These are phyloP conservation scores for Turritopsis rubra DNA, from an alignment of 30 jellyfish, hydroid and myxozoan genomes.

Conservation along the genomic window DNA sequence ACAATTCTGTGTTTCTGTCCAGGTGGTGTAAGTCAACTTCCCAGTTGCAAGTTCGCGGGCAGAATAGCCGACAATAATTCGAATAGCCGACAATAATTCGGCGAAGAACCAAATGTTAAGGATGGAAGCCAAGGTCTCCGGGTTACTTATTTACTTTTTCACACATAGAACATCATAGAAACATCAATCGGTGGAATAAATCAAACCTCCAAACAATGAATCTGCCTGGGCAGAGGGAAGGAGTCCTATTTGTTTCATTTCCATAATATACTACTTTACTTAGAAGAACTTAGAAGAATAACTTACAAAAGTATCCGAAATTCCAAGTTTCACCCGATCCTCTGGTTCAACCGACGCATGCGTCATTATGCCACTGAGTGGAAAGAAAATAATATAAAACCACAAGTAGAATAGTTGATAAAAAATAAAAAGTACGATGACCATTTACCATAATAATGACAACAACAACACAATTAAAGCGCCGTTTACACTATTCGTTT, in stretches of 20 bases:
- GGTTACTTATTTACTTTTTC: too few relatives aligned
- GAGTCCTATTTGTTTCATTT: not conserved
- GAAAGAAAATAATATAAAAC: not conserved
- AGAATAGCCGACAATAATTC: too few relatives aligned
- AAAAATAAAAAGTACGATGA: not conserved
- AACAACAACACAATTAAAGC: not conserved
- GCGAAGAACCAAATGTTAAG: too few relatives aligned
- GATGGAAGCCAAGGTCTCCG: too few relatives aligned
- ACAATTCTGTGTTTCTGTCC: too few relatives aligned
- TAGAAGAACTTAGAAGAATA: not conserved
- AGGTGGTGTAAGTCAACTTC: too few relatives aligned
- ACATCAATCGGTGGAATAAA: too few relatives aligned
- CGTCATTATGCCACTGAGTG: constrained; percentile 87
- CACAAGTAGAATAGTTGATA: not conserved
- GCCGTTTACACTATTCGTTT: too few relatives aligned
- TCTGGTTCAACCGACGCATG: constrained; percentile 98
- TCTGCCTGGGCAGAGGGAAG: not conserved
- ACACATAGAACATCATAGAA: too few relatives aligned
- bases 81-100: too few relatives aligned
- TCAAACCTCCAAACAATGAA: too few relatives aligned
- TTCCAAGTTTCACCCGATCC: constrained; percentile 86
- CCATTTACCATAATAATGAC: not conserved
- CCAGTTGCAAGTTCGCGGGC: too few relatives aligned
- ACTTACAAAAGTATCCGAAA: constrained; percentile 93
- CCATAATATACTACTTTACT: not conserved